A percentile compares a stretch with the other conserved stretches of the same genome.
These are phyloP conservation scores for Euphydryas editha DNA, from an alignment of 2,888 invertebrate species.

Conservation along the genomic window DNA sequence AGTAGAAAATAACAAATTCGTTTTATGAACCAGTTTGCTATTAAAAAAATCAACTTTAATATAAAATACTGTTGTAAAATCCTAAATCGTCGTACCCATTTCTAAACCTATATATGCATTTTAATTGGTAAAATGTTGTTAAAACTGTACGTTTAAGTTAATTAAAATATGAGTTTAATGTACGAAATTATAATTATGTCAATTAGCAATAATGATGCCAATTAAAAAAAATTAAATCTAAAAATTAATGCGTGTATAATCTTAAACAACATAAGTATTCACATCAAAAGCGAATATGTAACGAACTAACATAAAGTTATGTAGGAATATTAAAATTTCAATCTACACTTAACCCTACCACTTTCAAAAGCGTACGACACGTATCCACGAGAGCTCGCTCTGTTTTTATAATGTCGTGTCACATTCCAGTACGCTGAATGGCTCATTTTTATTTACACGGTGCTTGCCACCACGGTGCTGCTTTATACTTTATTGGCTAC, in stretches of 20 bases:
- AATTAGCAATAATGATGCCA: neutral
- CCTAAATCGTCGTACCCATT: too few relatives aligned
- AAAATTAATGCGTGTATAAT: neutral
- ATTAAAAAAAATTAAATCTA: neutral
- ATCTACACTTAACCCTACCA: slow-evolving; percentile 15
- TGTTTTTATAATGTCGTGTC: slow-evolving; percentile 19
- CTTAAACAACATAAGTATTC: neutral
- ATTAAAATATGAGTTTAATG: too few relatives aligned
- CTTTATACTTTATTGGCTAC: slow-evolving; percentile 27
- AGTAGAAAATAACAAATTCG: too few relatives aligned
- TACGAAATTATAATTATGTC: too few relatives aligned
- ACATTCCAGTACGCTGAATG: slow-evolving; percentile 40
- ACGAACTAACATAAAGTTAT: neutral
- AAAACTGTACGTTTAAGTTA: too few relatives aligned
- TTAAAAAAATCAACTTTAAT: too few relatives aligned
- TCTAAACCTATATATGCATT: too few relatives aligned
- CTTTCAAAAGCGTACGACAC: slow-evolving; percentile 19
- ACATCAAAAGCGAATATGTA: neutral
- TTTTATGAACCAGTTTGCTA: too few relatives aligned
- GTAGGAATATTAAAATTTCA: slow-evolving; percentile 13
- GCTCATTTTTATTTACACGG: slow-evolving; percentile 39
- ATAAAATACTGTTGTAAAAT: too few relatives aligned
- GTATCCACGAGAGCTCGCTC: slow-evolving; percentile 13
- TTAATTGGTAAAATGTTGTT: too few relatives aligned
- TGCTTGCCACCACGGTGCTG: slow-evolving; percentile 6